Conservation (phyloP, 2,113 vertebrate species). For the Actinemys pallida region DNA sequence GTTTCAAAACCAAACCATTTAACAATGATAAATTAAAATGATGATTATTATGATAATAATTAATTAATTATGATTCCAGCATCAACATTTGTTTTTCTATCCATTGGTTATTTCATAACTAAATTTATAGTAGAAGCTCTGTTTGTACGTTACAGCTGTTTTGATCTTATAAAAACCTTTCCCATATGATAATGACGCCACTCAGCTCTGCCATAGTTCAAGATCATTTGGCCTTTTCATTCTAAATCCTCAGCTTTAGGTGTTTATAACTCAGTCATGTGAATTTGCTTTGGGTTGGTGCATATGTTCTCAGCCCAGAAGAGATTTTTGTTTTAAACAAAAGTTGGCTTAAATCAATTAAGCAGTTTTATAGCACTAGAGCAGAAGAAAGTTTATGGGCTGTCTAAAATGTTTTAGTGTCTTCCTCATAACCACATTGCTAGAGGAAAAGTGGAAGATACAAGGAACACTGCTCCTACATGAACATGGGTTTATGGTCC, state of each 20-base stretch:
- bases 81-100: neutral
- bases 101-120: neutral
- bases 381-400: neutral
- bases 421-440: neutral
- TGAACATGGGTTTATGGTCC: neutral
- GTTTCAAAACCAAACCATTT: slow-evolving; percentile 58
- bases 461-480: neutral
- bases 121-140: neutral
- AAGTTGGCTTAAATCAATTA: neutral
- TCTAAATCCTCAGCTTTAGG: neutral
- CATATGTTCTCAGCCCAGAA: neutral
- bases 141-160: slow-evolving; percentile 7
- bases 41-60: neutral
- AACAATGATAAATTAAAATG: neutral
- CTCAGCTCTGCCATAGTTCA: neutral
- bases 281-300: neutral
- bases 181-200: neutral
- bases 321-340: neutral
- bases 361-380: neutral
- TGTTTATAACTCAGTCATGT: neutral
- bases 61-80: neutral
- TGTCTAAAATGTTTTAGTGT: neutral
- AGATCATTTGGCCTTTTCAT: neutral
- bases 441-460: neutral
- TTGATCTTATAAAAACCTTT: slow-evolving; percentile 10